phyloP scores from a whole-genome alignment of 1,140 invertebrate genomes.

The Paramacrobiotus metropolitanus region DNA sequence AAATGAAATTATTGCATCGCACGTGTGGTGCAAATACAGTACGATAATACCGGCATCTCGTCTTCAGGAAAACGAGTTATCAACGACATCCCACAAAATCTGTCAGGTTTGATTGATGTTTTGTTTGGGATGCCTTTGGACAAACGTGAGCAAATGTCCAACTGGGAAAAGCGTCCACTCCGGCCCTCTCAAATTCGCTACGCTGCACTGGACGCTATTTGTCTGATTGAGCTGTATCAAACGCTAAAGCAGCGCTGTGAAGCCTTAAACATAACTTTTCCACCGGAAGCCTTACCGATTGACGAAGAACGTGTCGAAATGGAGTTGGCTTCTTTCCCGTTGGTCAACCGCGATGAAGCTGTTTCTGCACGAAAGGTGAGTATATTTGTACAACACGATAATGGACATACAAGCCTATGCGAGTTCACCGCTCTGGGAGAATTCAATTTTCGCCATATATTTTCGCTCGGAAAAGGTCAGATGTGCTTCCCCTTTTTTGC shows the following conservation, averaged over 20 bases:
- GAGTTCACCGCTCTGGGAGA: too few species aligned
- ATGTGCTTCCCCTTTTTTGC: too few species aligned
- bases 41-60: too few species aligned
- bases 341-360: neutral
- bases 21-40: too few species aligned
- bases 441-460: too few species aligned
- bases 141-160: constrained; percentile 60
- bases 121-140: constrained; percentile 45
- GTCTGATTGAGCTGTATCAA: constrained; percentile 46
- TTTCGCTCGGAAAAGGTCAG: too few species aligned
- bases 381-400: too few species aligned
- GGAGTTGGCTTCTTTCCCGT: constrained; percentile 10
- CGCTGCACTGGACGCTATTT: constrained; percentile 55
- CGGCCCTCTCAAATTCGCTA: constrained; percentile 45
- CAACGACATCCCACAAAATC: too few species aligned
- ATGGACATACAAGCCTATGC: too few species aligned
- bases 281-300: constrained; percentile 15
- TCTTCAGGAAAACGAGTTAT: too few species aligned
- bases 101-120: constrained; percentile 31
- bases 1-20: too few species aligned
- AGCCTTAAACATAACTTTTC: constrained; percentile 12
- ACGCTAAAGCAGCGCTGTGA: constrained; percentile 13
- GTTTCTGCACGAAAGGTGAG: neutral
- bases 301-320: constrained; percentile 15
- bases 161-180: constrained; percentile 58